Evolutionary conservation across 23 tunicate species (phyloP).

Genomic region (Oikopleura albicans): DNA sequence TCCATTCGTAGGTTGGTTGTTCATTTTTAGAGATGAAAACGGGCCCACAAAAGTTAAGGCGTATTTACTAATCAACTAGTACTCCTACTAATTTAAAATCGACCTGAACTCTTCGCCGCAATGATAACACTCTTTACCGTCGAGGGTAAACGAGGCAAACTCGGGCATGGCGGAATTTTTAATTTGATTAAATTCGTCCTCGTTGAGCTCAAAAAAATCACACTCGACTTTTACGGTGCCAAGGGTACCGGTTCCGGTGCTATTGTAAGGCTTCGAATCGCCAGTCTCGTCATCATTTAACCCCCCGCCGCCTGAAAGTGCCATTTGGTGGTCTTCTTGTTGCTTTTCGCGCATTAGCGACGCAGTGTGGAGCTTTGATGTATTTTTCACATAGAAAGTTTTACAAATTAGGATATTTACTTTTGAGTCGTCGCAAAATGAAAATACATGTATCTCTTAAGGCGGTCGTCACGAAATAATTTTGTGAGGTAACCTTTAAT

Average conservation of each 20-base stretch:
- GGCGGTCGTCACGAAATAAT: no score
- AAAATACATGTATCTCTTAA: no score
- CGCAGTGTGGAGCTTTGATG: background rate
- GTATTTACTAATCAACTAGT: no score
- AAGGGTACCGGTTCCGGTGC: background rate
- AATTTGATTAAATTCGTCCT: background rate
- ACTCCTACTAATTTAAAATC: no score
- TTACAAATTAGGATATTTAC: no score
- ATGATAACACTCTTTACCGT: background rate
- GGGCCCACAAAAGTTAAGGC: no score
- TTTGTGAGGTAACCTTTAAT: no score
- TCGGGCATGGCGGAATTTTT: background rate
- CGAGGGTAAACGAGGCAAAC: background rate
- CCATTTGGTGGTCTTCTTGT: background rate
- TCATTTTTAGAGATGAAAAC: no score
- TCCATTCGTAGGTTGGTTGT: no score
- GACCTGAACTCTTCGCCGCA: background rate
- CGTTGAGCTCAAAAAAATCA: background rate
- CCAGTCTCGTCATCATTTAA: background rate
- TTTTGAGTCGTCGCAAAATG: no score
- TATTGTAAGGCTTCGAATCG: background rate
- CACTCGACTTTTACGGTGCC: conserved; percentile 2
- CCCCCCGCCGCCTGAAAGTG: no score
- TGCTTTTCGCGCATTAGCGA: background rate
- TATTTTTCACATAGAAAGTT: no score